Evolutionary conservation across 2,113 vertebrate genomes (phyloP), one percentile per base, ranked within the genome.

Genomic region (Oryzias melastigma): DNA sequence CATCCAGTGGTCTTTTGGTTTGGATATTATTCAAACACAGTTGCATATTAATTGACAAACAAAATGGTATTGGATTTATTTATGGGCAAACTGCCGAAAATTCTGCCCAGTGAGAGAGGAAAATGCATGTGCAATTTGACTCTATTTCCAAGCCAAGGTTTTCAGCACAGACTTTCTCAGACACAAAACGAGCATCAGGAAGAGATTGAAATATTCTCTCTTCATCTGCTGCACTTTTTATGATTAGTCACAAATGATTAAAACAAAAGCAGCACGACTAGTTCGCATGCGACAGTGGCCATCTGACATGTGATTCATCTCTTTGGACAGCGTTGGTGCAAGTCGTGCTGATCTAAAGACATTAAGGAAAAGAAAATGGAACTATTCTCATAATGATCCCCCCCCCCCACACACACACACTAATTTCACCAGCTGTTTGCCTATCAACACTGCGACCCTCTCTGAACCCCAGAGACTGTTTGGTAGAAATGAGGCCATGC

Each of bases 401-500:
- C 1, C 35, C 12, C 1, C 12, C 8, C 12, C 10, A 35, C 35
- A 2, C 35, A 12, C 0, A 35, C 35, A 35, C 10, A 3, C 35
- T 35, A 35, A 35, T 35, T 17, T 58, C 58, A 69, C 58, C 82
- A 79, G 68, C 78, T 82, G 75, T 68, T 76, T 58, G 68, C 66
- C 41, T 43, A 63, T 60, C 27, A 45, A 59, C 68, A 71, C 63
- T 56, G 71, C 65, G 45, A 78, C 78, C 68, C 79, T 74, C 65
- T 54, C 27, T 57, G 65, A 80, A 77, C 80, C 73, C 67, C 56
- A 43, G 82, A 83, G 80, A 74, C 75, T 61, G 68, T 63, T 60
- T 62, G 68, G 71, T 72, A 70, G 73, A 84, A 81, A 83, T 62
- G 52, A 80, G 80, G 73, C 27, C 81, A 76, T 44, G 50, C 48